Conservation (phyloP, 2,888 invertebrate genomes). For the Habroteleia sp. region DNA sequence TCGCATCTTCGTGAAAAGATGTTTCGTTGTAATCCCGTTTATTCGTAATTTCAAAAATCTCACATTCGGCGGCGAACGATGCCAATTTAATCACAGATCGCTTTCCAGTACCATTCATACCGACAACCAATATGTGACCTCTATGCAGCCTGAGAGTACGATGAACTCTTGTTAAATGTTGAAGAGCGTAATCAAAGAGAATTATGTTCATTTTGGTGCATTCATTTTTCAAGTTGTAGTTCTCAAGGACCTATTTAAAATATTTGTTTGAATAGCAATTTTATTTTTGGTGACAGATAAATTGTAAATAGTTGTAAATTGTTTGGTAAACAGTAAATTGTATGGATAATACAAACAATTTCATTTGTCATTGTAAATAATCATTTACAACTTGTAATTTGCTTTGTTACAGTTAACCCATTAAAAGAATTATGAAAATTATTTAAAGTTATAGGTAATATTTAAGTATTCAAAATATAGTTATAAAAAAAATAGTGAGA, state of each 20-base stretch:
- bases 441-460: too few relatives aligned
- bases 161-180: conserved; percentile 93
- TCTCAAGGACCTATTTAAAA: conserved; percentile 86
- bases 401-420: too few relatives aligned
- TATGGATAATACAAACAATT: too few relatives aligned
- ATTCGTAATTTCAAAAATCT: conserved; percentile 90
- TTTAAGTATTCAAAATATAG: too few relatives aligned
- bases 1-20: conserved; percentile 93
- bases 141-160: conserved; percentile 91
- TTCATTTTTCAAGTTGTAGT: conserved; percentile 87
- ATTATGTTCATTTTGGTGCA: conserved; percentile 91
- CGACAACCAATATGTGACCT: conserved; percentile 92
- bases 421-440: too few relatives aligned
- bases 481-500: too few relatives aligned
- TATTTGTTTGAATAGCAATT: neutral
- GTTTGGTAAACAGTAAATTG: too few relatives aligned
- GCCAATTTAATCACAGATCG: conserved; percentile 90
- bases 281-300: too few relatives aligned
- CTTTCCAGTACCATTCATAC: conserved; percentile 95
- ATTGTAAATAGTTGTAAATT: too few relatives aligned
- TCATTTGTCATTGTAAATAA: too few relatives aligned
- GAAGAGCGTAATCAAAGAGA: conserved; percentile 94
- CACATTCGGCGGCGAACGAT: conserved; percentile 91
- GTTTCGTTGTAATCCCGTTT: conserved; percentile 93
- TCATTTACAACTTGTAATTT: too few relatives aligned